phyloP scores from a whole-genome alignment of 2,797 vertebrate genomes.

The Phylloscopus collybita region DNA sequence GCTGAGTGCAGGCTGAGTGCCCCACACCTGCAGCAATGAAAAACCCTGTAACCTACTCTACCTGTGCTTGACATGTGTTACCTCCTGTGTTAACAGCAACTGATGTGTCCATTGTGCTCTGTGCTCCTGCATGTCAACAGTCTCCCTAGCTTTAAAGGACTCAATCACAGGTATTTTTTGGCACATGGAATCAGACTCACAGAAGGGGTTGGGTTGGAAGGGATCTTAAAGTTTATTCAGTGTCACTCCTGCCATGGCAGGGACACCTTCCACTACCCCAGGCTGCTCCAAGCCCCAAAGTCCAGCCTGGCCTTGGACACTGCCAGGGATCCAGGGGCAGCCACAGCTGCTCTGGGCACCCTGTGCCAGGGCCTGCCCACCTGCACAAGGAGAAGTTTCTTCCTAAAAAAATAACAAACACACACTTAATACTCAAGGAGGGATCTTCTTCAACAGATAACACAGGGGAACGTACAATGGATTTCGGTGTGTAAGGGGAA shows the following conservation, averaged over 20 bases:
- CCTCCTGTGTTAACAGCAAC: neutral
- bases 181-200: neutral
- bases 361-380: neutral
- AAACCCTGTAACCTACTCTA: neutral
- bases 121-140: neutral
- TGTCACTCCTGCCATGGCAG: neutral
- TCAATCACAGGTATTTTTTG: neutral
- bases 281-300: rapidly evolving
- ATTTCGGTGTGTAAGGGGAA: neutral
- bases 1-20: too few species aligned
- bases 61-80: neutral
- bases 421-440: neutral
- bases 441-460: neutral
- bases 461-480: rapidly evolving
- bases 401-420: neutral
- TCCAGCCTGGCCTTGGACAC: neutral
- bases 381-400: neutral
- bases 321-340: neutral
- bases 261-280: neutral
- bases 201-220: neutral
- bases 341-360: neutral
- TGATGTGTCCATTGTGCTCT: neutral
- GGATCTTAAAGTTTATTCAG: rapidly evolving
- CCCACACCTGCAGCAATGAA: neutral
- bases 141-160: neutral